Evolutionary conservation across 2,113 vertebrate genomes (phyloP).

Genomic region (Zosterops japonicus): DNA sequence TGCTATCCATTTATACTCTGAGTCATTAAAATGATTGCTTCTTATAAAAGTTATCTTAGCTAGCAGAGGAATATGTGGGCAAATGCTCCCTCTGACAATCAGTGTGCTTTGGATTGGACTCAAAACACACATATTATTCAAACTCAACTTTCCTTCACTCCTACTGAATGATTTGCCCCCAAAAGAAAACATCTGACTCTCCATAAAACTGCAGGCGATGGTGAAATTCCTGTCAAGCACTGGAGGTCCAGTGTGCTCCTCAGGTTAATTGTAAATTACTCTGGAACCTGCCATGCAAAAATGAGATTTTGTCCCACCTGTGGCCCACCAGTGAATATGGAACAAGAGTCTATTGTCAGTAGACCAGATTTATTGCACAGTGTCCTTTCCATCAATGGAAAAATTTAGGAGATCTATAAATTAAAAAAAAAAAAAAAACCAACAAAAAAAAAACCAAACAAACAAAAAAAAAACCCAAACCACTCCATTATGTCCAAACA

Average conservation of each 20-base stretch:
- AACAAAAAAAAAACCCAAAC: background rate
- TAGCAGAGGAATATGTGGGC: background rate
- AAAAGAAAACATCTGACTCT: conserved; percentile 27
- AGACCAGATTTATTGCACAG: background rate
- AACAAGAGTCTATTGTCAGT: background rate
- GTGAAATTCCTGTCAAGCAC: background rate
- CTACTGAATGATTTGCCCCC: background rate
- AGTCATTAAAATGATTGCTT: conserved; percentile 35
- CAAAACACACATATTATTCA: conserved; percentile 32
- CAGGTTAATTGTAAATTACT: conserved; percentile 17
- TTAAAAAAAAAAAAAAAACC: background rate
- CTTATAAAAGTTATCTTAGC: conserved; percentile 34
- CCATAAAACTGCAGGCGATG: background rate
- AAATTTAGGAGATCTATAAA: background rate
- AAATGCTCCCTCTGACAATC: conserved; percentile 34
- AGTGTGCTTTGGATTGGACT: conserved; percentile 29
- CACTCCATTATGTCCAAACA: background rate
- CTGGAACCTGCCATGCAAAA: background rate
- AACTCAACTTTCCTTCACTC: conserved; percentile 3
- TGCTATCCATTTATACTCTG: conserved; percentile 15
- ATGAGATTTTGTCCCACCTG: background rate
- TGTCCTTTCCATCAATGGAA: background rate
- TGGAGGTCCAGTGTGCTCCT: background rate
- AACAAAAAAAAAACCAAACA: background rate
- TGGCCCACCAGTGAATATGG: background rate